Percentiles rank a stretch among this genome's conserved stretches.
Conservation (phyloP, 2,888 invertebrate genomes). For the Diarsia mendica region DNA sequence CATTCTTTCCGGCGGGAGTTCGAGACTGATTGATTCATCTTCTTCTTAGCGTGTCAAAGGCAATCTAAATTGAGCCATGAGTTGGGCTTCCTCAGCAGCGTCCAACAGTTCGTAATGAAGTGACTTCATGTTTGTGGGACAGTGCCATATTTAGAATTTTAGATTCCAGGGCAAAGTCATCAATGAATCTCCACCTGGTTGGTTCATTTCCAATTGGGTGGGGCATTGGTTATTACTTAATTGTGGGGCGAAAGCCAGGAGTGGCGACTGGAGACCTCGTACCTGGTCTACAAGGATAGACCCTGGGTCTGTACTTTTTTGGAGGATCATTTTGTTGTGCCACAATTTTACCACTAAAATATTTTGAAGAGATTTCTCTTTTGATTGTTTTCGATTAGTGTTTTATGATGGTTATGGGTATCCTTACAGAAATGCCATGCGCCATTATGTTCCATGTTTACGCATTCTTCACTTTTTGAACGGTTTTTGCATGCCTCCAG, state of each 20-base stretch:
- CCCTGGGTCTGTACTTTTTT: not conserved
- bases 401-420: not conserved
- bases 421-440: not conserved
- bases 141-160: not conserved
- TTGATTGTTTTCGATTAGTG: not conserved
- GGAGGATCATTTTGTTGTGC: not conserved
- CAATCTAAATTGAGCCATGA: not conserved
- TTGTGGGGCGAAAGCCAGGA: not conserved
- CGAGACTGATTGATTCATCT: not conserved
- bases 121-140: not conserved
- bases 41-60: not conserved
- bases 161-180: not conserved
- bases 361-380: not conserved
- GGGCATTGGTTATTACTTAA: not conserved
- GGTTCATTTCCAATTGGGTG: not conserved
- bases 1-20: not conserved
- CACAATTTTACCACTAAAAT: not conserved
- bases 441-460: not conserved
- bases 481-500: not conserved
- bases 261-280: not conserved
- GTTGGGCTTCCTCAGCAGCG: not conserved
- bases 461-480: not conserved
- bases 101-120: not conserved
- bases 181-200: not conserved
- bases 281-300: not conserved